Conservation (phyloP, 1,140 invertebrate species). For the Temnothorax curvispinosus region DNA sequence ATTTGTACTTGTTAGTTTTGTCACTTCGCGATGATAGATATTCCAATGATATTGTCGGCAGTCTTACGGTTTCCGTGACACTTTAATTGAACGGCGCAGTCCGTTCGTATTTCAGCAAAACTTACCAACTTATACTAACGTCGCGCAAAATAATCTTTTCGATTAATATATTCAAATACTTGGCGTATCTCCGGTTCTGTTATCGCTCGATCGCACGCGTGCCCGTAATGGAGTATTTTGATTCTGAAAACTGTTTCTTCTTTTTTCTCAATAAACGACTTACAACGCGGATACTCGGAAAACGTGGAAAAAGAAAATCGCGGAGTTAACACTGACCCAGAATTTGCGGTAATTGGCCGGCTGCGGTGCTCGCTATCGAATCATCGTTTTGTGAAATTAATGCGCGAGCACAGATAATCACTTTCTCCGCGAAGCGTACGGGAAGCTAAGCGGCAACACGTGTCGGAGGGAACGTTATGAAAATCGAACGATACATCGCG, state of each 20-base stretch:
- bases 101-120: constrained; percentile 1
- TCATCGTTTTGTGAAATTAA: not conserved
- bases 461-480: not conserved
- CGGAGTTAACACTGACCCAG: not conserved
- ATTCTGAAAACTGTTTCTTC: not conserved
- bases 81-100: not conserved
- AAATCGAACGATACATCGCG: constrained; percentile 5
- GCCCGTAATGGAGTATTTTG: constrained; percentile 20
- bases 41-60: not conserved
- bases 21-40: not conserved
- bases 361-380: not conserved
- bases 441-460: not conserved
- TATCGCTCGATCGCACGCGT: not conserved
- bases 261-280: not conserved
- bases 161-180: constrained; percentile 23
- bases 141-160: not conserved
- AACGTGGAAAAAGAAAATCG: not conserved
- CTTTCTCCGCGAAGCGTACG: constrained; percentile 24
- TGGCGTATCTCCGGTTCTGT: constrained; percentile 14
- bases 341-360: not conserved
- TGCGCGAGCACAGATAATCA: constrained; percentile 4
- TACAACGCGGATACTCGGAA: not conserved
- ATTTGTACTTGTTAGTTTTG: not conserved
- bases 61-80: constrained; percentile 27
- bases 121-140: not conserved